These are phyloP conservation scores for Agonopterix heracliana DNA, from an alignment of 2,888 invertebrate genomes.

Conservation along the genomic window DNA sequence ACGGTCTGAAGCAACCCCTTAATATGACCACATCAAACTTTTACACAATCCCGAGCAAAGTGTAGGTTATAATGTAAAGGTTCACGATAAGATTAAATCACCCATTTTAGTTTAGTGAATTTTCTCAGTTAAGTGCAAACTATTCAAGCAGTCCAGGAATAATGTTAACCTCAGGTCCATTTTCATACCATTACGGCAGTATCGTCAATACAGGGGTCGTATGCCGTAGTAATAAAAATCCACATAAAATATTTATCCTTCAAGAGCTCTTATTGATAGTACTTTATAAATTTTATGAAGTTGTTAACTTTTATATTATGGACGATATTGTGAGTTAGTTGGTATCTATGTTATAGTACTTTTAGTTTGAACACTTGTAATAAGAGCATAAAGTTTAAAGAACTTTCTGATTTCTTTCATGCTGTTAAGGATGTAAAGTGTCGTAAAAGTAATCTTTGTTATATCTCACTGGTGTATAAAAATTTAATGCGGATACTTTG, in stretches of 20 bases:
- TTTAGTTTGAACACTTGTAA: constrained; percentile 13
- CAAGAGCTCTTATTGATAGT: constrained; percentile 51
- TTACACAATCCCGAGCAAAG: too few species aligned
- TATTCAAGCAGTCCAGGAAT: neutral
- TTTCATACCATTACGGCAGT: constrained; percentile 20
- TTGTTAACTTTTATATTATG: constrained; percentile 51
- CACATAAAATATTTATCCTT: constrained; percentile 52
- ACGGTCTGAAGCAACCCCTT: too few species aligned
- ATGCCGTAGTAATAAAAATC: constrained; percentile 35
- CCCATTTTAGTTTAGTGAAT: too few species aligned
- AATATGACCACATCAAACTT: too few species aligned
- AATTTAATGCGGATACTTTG: too few species aligned
- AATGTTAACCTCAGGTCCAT: constrained; percentile 13
- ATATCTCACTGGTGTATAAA: too few species aligned
- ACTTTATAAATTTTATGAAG: constrained; percentile 60
- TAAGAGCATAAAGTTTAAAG: constrained; percentile 2
- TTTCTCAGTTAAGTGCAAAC: too few species aligned
- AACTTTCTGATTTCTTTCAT: too few species aligned
- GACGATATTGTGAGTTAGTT: constrained; percentile 26
- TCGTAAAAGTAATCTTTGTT: too few species aligned
- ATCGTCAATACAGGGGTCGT: constrained; percentile 19
- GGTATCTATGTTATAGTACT: constrained; percentile 8
- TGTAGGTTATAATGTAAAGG: too few species aligned
- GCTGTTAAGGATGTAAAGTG: too few species aligned
- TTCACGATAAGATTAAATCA: too few species aligned